phyloP scores from a whole-genome alignment of 2,113 vertebrate species.

The Benitochromis conjunctus region DNA sequence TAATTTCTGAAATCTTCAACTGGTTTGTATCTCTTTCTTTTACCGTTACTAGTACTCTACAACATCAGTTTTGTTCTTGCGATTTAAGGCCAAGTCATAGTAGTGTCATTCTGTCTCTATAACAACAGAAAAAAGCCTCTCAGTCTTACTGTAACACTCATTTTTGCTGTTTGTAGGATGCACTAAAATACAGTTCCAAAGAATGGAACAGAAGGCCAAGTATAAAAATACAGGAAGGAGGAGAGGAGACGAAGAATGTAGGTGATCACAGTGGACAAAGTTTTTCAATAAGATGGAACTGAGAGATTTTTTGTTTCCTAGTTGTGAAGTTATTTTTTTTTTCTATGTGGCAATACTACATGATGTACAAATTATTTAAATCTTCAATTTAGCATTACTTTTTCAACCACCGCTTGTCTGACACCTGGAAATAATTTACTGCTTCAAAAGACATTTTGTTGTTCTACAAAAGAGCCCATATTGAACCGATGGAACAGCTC shows the following conservation, averaged over 20 bases:
- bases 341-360: background rate
- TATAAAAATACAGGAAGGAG: background rate
- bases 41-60: background rate
- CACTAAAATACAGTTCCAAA: background rate
- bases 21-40: background rate
- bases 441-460: background rate
- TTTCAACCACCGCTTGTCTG: background rate
- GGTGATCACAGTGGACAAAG: conserved; percentile 4
- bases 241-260: background rate
- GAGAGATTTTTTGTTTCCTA: background rate
- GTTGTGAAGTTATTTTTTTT: fast-evolving
- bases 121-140: background rate
- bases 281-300: background rate
- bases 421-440: background rate
- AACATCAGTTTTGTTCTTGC: background rate
- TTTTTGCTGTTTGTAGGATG: background rate
- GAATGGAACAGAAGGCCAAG: background rate
- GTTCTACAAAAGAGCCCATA: background rate
- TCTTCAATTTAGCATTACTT: background rate
- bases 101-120: background rate
- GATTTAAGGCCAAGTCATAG: background rate
- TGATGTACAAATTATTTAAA: background rate
- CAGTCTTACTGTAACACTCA: background rate
- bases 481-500: background rate
- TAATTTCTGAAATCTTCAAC: background rate